Percentiles rank a stretch among this genome's conserved stretches.
Evolutionary conservation across 1,140 invertebrate genomes (phyloP).

Genomic region (Drosophila ercepeae): DNA sequence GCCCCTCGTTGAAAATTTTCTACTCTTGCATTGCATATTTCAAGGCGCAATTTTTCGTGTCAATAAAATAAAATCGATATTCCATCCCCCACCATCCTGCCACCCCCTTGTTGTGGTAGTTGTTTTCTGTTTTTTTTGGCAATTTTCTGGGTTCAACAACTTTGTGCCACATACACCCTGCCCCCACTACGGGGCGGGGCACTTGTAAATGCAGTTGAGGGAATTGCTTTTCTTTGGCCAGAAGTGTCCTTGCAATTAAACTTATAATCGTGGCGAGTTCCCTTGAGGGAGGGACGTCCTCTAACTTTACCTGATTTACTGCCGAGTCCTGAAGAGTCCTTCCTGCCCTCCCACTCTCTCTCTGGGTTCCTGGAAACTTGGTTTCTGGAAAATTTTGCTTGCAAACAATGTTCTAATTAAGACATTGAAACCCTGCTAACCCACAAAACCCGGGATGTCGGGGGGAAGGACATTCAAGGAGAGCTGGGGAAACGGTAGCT

Average conservation of each 20-base stretch:
- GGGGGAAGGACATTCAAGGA: neutral
- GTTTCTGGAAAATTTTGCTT: slow-evolving; percentile 7
- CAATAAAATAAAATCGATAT: slow-evolving; percentile 78
- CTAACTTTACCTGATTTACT: neutral
- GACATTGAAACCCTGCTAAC: slow-evolving; percentile 43
- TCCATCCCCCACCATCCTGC: slow-evolving; percentile 14
- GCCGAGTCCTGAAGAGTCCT: neutral
- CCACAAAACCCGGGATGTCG: slow-evolving; percentile 8
- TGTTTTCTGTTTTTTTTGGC: slow-evolving; percentile 17
- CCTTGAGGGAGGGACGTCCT: neutral
- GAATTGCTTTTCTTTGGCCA: slow-evolving; percentile 8
- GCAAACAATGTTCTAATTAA: slow-evolving; percentile 66
- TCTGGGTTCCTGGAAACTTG: neutral
- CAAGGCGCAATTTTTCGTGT: slow-evolving; percentile 77
- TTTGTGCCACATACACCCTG: slow-evolving; percentile 62
- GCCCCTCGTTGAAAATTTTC: slow-evolving; percentile 45
- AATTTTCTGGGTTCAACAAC: slow-evolving; percentile 61
- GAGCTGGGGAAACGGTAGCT: too few relatives aligned
- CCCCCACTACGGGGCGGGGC: too few relatives aligned
- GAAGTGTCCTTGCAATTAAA: slow-evolving; percentile 36
- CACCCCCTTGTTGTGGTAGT: slow-evolving; percentile 4
- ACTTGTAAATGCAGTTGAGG: slow-evolving; percentile 33
- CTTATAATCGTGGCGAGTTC: slow-evolving; percentile 16
- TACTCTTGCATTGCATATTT: slow-evolving; percentile 72
- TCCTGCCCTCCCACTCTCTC: neutral